phyloP scores from a whole-genome alignment of 2,888 invertebrate species.

The Eupithecia insigniata region DNA sequence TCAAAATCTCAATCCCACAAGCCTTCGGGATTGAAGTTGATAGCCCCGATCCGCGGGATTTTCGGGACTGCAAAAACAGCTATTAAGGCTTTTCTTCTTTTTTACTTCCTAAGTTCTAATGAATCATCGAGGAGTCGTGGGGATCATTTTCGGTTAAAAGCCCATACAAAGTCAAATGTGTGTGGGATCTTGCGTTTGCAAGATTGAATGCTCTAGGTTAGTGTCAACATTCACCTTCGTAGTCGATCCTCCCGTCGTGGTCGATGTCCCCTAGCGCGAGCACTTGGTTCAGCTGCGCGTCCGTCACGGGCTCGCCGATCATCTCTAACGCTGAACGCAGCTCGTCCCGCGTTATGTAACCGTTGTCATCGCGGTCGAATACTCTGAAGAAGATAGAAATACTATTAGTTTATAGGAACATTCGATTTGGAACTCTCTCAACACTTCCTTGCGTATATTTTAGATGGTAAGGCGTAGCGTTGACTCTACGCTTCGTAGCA shows the following conservation, averaged over 20 bases:
- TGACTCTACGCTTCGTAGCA: neutral
- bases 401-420: neutral
- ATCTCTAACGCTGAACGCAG: slow-evolving; percentile 91
- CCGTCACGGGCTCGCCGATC: slow-evolving; percentile 91
- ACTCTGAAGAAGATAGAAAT: slow-evolving; percentile 78
- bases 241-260: slow-evolving; percentile 91
- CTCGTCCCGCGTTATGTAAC: slow-evolving; percentile 93
- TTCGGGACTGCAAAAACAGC: too few species aligned
- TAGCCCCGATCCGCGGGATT: too few species aligned
- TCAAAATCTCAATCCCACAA: too few species aligned
- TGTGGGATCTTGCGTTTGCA: too few species aligned
- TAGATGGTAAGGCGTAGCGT: neutral
- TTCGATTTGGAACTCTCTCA: neutral
- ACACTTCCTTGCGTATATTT: neutral
- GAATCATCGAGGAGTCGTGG: too few species aligned
- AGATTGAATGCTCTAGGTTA: too few species aligned
- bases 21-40: too few species aligned
- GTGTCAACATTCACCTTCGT: slow-evolving; percentile 85
- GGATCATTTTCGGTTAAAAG: too few species aligned
- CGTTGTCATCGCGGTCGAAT: slow-evolving; percentile 95
- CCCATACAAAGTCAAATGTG: too few species aligned
- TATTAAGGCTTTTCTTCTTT: too few species aligned
- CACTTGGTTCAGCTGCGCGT: slow-evolving; percentile 89
- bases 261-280: slow-evolving; percentile 90
- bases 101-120: too few species aligned